Conservation (phyloP, 2,888 invertebrate genomes). For the Lomographa bimaculata region DNA sequence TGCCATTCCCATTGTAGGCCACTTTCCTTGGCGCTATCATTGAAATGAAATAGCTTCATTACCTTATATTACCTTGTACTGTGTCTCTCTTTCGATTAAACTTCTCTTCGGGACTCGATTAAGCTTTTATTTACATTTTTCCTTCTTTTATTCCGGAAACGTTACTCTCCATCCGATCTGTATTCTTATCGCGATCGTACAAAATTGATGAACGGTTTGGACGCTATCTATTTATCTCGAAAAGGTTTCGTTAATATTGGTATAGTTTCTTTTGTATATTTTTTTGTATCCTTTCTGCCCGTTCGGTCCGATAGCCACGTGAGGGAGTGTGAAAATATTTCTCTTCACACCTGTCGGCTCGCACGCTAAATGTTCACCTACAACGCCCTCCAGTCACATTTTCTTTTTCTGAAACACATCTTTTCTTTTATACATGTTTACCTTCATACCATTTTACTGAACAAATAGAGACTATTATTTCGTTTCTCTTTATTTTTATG, state of each 20-base stretch:
- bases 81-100: conserved; percentile 11
- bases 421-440: conserved; percentile 34
- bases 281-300: conserved; percentile 50
- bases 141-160: conserved; percentile 22
- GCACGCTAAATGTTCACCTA: conserved; percentile 54
- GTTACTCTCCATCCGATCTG: conserved; percentile 22
- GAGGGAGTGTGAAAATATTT: conserved; percentile 49
- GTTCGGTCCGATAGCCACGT: conserved; percentile 33
- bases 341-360: conserved; percentile 60
- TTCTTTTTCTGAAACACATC: conserved; percentile 52
- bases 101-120: conserved; percentile 18
- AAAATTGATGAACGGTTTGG: conserved; percentile 43
- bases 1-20: conserved; percentile 16
- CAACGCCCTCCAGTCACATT: conserved; percentile 63
- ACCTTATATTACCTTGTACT: conserved; percentile 15
- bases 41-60: conserved; percentile 26
- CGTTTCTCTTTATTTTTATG: conserved; percentile 12
- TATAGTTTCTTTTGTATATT: conserved; percentile 48
- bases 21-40: conserved; percentile 20
- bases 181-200: conserved; percentile 34
- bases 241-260: conserved; percentile 32
- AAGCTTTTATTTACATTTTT: conserved; percentile 26
- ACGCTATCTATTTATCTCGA: conserved; percentile 40
- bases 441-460: conserved; percentile 13
- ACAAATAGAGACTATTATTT: conserved; percentile 13